These are phyloP conservation scores for Heterodera carotae DNA, from an alignment of 1,140 invertebrate species.

Conservation along the genomic window DNA sequence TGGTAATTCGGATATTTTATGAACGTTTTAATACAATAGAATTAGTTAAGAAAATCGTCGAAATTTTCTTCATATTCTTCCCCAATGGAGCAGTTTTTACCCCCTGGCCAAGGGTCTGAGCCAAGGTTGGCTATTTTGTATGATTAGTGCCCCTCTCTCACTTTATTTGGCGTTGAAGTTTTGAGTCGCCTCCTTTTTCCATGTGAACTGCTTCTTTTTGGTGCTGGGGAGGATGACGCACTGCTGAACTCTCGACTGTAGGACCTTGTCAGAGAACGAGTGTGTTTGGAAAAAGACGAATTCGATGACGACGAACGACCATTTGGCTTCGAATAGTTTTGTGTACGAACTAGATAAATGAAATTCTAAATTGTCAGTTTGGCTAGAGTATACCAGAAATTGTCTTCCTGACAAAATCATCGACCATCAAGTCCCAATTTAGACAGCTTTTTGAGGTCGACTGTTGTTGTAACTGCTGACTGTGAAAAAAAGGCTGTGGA, in stretches of 20 bases:
- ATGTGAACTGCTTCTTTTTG: conserved; percentile 8
- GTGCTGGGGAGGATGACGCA: conserved; percentile 14
- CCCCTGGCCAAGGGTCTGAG: too few relatives aligned
- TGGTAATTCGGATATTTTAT: too few relatives aligned
- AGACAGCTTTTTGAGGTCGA: background rate
- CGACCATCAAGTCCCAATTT: conserved; percentile 49
- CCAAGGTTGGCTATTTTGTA: too few relatives aligned
- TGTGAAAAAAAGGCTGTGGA: background rate
- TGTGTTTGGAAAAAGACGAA: background rate
- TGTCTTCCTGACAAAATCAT: conserved; percentile 45
- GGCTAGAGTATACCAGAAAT: conserved; percentile 28
- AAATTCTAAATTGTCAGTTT: conserved; percentile 11
- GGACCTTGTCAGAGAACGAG: background rate
- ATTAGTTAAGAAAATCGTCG: too few relatives aligned
- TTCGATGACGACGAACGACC: conserved; percentile 7
- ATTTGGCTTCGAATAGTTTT: conserved; percentile 18
- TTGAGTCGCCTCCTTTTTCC: conserved; percentile 5
- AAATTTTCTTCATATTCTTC: too few relatives aligned
- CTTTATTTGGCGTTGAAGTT: too few relatives aligned
- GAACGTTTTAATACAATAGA: too few relatives aligned
- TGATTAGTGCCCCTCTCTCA: too few relatives aligned
- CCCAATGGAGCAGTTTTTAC: too few relatives aligned
- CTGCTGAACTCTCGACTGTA: conserved; percentile 8
- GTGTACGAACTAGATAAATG: conserved; percentile 3
- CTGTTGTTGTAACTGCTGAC: background rate